Conservation (phyloP, 2,113 vertebrate species). For the Agelaius phoeniceus region DNA sequence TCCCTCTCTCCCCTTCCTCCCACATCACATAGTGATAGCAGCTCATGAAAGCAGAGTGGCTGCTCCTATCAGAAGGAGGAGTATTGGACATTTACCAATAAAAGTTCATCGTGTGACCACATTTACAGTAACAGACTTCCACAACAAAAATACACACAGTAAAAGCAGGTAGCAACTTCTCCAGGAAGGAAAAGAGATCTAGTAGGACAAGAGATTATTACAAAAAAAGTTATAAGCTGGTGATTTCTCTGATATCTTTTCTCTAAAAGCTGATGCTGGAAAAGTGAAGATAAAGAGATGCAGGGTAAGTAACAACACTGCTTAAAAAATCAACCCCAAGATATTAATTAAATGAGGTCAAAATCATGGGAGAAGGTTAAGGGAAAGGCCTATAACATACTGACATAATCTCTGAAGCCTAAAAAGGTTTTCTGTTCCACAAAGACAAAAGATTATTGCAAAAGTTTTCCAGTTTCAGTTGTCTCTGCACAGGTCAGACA, state of each 20-base stretch:
- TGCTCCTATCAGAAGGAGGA: background rate
- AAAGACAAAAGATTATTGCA: background rate
- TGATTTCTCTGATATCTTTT: background rate
- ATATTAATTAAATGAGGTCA: background rate
- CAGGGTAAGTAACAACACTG: background rate
- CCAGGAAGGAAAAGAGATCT: background rate
- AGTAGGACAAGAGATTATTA: background rate
- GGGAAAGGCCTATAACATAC: background rate
- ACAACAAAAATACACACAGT: background rate
- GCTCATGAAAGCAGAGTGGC: background rate
- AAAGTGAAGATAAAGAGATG: background rate
- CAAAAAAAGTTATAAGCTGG: background rate
- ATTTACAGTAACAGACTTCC: background rate
- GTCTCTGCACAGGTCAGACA: background rate
- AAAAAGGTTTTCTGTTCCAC: background rate
- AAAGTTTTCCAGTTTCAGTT: background rate
- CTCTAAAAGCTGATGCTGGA: background rate
- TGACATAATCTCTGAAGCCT: background rate
- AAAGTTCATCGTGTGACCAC: background rate
- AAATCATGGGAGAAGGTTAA: background rate
- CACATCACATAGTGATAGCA: fast-evolving
- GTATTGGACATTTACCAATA: background rate
- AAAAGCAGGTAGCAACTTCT: background rate
- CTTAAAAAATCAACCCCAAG: background rate
- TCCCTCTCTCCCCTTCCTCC: background rate